Base-by-base conservation (phyloP, 2,113 vertebrate genomes). In the Heterocephalus glaber region DNA sequence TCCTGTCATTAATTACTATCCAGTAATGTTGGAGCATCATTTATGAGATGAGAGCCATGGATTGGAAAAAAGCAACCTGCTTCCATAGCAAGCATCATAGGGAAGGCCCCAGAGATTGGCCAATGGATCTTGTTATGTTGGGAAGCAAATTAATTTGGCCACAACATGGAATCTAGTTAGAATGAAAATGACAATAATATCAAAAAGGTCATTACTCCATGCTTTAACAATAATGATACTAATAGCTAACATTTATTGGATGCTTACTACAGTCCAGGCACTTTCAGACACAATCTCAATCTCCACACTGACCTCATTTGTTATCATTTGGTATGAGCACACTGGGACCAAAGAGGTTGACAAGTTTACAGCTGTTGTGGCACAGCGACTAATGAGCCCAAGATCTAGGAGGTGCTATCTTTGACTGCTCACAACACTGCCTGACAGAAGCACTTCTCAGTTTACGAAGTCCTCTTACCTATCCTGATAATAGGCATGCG, bases 91-190 rank as follows among this genome's bases (percentile, higher is more conserved):
- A 68, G n/a, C 22, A 54, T 52, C 35, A n/a, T 1, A 47, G 52
- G 14, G 44, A 94, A 82, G 52, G 30, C 12, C 20, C 38, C 61
- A 84, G 56, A 58, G 28, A 58, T 19, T 56, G 60, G 52, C 28
- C 52, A 79, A 0, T 14, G 3, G 22, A 58, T 9, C 5, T 17
- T 47, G 30, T 76, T 87, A 49, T 20, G n/a, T 52, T 3, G 52
- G 58, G 65, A 93, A 89, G 66, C 92, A 86, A 49, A 76, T 83
- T 52, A 80, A 70, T n/a, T 89, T 84, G 84, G 9, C 2, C 61
- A 60, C 33, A 70, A 60, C 28, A 38, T 8, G 61, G 30, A 38
- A 44, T 65, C 44, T 77, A 58, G 24, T 65, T 65, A 95, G 30
- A 44, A 63, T 92, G 86, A 89, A 92, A 96, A 44, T 85, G 47